Evolutionary conservation across 2,113 vertebrate genomes (phyloP), one percentile per base, ranked within the genome.

Genomic region (Crypturellus undulatus): DNA sequence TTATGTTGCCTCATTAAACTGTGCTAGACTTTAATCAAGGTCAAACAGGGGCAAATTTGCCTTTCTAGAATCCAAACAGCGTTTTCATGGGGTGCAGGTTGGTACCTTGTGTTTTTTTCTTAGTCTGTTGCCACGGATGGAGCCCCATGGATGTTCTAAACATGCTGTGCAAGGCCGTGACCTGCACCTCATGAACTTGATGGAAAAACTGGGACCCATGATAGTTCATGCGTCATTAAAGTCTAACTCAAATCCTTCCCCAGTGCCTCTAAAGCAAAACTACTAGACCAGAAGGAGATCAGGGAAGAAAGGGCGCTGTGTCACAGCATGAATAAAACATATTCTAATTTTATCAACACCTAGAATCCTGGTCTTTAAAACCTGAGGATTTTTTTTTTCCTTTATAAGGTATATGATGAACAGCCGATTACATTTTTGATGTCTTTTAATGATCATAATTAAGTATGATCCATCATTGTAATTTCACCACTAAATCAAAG

Each of bases 371-470:
- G 58, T 87, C 96, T 92, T 92, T 95, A 96, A 96, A 95, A 84
- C 52, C 43, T 78, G 84, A 88, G 77, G 54, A 49, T 47, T 2
- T 95, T 80, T 96, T 62, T 89, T 95, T 97, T 94, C 84, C 77
- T 93, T 96, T 84, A 85, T 91, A 92, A 96, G 94, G 84, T 94
- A 56, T 96, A 90, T 97, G 96, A 97, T 97, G 89, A 97, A 97
- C 67, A 97, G 94, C 65, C 76, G 89, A 96, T 96, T 97, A 81
- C 79, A 96, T 96, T 90, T 97, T 97, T 97, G 94, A 97, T 97
- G 76, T 93, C 79, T 97, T 97, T 97, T 96, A 97, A 97, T 97
- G 95, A 97, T 97, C 79, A 92, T 97, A 97, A 97, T 97, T 97
- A 97, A 97, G 91, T 86, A 87, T 88, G 83, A 97, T 97, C 96